A percentile compares a stretch with the other conserved stretches of the same genome.
These are phyloP conservation scores for Chaetorhynchus papuensis DNA, from an alignment of 2,113 vertebrate species.

Conservation along the genomic window DNA sequence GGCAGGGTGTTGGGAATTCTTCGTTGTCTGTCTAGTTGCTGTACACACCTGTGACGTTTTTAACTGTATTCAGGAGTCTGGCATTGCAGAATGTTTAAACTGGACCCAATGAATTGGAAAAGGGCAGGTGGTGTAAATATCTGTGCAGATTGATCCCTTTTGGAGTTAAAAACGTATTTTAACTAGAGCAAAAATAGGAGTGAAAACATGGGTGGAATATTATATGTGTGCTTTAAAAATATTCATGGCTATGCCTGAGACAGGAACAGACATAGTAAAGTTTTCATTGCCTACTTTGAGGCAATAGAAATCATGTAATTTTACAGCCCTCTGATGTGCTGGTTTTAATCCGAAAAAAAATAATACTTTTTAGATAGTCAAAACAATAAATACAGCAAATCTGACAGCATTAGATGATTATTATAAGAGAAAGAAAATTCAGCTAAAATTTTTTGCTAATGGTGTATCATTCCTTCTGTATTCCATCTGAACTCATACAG, in stretches of 20 bases:
- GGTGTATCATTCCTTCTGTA: neutral
- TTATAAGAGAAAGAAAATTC: neutral
- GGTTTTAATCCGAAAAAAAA: neutral
- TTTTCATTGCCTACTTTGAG: neutral
- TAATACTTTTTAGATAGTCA: neutral
- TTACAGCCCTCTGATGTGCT: neutral
- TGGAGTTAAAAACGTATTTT: neutral
- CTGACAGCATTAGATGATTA: neutral
- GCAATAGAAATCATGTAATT: neutral
- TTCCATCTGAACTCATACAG: neutral
- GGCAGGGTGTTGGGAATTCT: neutral
- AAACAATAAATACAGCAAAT: neutral
- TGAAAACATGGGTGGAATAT: neutral
- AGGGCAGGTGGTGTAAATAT: neutral
- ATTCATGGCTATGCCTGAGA: neutral
- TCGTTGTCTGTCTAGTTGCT: conserved; percentile 17
- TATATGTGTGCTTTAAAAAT: neutral
- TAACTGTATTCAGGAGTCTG: neutral
- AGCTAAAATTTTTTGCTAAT: neutral
- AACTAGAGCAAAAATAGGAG: neutral
- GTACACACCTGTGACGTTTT: neutral
- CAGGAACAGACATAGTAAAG: neutral
- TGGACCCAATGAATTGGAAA: neutral
- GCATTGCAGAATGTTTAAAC: neutral
- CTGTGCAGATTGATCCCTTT: neutral